phyloP scores from a whole-genome alignment of 2,888 invertebrate genomes.

The Sericinus montela region DNA sequence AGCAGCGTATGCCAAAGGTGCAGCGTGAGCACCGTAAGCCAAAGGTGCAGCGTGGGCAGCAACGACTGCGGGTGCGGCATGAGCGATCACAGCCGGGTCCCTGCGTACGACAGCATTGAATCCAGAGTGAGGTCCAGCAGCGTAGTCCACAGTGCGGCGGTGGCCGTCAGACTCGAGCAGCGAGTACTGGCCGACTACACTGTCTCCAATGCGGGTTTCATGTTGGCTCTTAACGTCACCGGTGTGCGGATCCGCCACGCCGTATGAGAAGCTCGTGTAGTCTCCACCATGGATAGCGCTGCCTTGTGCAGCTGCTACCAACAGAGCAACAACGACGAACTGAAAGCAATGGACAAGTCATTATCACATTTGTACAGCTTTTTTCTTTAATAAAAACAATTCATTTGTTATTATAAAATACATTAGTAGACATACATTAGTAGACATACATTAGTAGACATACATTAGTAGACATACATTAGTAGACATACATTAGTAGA shows the following conservation, averaged over 20 bases:
- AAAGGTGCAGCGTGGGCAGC: constrained; percentile 25
- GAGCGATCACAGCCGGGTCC: constrained; percentile 21
- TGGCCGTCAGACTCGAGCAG: constrained; percentile 27
- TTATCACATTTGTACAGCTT: too few species aligned
- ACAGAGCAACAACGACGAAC: constrained; percentile 44
- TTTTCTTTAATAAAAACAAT: neutral
- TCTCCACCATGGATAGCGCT: constrained; percentile 40
- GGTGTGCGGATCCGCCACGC: constrained; percentile 68
- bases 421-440: too few species aligned
- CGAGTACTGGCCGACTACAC: constrained; percentile 76
- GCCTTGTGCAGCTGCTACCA: constrained; percentile 25
- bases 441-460: too few species aligned
- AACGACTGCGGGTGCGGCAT: constrained; percentile 22
- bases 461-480: too few species aligned
- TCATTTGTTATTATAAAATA: neutral
- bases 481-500: too few species aligned
- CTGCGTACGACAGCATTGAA: neutral
- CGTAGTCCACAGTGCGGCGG: neutral
- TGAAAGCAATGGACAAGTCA: constrained; percentile 26
- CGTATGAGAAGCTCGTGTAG: constrained; percentile 71
- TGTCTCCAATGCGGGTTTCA: constrained; percentile 80
- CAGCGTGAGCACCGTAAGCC: constrained; percentile 31
- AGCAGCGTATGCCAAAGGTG: constrained; percentile 31
- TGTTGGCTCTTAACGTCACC: constrained; percentile 77
- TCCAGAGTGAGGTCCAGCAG: constrained; percentile 30